These are phyloP conservation scores for Drosophila sulfurigaster DNA, from an alignment of 1,140 invertebrate genomes.

Conservation along the genomic window DNA sequence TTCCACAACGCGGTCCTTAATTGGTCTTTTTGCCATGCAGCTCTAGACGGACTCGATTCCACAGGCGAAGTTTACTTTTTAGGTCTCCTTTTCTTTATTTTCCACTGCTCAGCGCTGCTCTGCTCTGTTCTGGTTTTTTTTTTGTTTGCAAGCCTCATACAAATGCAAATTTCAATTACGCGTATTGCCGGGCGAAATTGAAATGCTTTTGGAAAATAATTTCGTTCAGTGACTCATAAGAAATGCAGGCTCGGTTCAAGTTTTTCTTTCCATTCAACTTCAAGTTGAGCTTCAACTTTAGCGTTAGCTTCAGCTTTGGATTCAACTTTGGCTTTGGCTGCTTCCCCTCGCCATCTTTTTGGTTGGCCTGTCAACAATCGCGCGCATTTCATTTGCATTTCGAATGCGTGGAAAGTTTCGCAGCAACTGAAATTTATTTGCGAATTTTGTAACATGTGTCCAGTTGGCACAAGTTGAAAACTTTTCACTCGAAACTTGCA, in stretches of 20 bases:
- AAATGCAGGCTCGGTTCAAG: conserved; percentile 61
- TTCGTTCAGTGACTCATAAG: conserved; percentile 66
- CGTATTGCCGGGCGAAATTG: conserved; percentile 73
- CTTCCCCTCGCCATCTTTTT: background rate
- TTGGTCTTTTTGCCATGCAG: conserved; percentile 63
- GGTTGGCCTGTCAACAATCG: conserved; percentile 66
- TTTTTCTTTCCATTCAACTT: conserved; percentile 30
- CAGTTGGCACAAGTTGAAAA: conserved; percentile 72
- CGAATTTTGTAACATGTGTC: conserved; percentile 82
- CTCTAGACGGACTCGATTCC: conserved; percentile 6
- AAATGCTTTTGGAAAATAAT: conserved; percentile 77
- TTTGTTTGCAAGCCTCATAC: conserved; percentile 41
- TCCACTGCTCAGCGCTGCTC: conserved; percentile 22
- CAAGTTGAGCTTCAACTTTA: conserved; percentile 16
- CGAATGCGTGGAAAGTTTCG: conserved; percentile 67
- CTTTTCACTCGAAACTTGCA: conserved; percentile 69
- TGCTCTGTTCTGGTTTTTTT: conserved; percentile 23
- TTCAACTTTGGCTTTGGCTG: conserved; percentile 13
- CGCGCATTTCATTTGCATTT: conserved; percentile 80
- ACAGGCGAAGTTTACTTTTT: conserved; percentile 33
- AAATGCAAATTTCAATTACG: conserved; percentile 83
- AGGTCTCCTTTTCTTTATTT: conserved; percentile 22
- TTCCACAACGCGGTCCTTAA: conserved; percentile 69
- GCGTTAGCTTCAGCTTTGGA: conserved; percentile 10
- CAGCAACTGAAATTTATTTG: conserved; percentile 73